A percentile compares a stretch with the other conserved stretches of the same genome.
Conservation (phyloP, 2,113 vertebrate genomes). For the Speoplatyrhinus poulsoni region DNA sequence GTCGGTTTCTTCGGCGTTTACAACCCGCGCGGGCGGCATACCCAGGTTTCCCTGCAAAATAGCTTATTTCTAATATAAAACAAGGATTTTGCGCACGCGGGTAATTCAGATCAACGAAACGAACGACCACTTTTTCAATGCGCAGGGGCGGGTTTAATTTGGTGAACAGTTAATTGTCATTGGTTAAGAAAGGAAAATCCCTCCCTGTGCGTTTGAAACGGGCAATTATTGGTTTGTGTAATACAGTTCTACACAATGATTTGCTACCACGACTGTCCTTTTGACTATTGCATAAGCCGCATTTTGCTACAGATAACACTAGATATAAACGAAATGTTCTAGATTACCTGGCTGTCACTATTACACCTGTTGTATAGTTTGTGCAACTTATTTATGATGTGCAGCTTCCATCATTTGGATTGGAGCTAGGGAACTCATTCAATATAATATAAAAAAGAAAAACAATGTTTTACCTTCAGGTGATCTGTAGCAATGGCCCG, state of each 20-base stretch:
- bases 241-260: conserved; percentile 26
- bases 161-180: not conserved
- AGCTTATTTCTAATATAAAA: conserved; percentile 60
- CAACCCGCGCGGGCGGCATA: conserved; percentile 46
- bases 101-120: conserved; percentile 17
- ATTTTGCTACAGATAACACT: too few species aligned
- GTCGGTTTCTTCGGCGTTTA: not conserved
- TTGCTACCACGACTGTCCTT: conserved; percentile 26
- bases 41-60: conserved; percentile 54
- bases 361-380: not conserved
- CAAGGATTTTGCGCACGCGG: conserved; percentile 23
- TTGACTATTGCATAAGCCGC: conserved; percentile 45
- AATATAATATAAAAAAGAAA: not conserved
- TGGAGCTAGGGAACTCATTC: not conserved
- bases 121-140: conserved; percentile 35
- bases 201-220: not conserved
- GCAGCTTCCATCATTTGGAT: not conserved
- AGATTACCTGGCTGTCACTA: too few species aligned
- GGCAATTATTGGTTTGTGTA: conserved; percentile 29
- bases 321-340: too few species aligned
- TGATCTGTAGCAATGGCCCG: conserved; percentile 78
- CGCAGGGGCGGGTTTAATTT: conserved; percentile 46
- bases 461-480: conserved; percentile 27
- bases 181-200: conserved; percentile 35
- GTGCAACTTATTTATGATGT: not conserved